Evolutionary conservation across 2,888 invertebrate genomes (phyloP), one percentile per base, ranked within the genome.

Genomic region (Hirtodrosophila duncani): DNA sequence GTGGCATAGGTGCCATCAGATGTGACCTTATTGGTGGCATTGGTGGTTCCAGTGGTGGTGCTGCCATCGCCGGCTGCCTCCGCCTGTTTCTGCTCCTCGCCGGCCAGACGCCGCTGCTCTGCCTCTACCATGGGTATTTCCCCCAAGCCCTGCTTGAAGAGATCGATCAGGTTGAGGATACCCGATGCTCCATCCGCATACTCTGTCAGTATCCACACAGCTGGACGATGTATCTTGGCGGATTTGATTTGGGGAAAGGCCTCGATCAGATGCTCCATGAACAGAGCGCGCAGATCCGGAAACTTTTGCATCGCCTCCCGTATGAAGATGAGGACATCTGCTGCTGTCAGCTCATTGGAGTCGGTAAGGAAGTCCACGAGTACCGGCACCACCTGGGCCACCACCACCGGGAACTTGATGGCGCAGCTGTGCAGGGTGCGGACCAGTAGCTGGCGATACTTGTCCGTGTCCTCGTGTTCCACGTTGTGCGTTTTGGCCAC

Each of bases 1-100:
- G 98, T 94, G 16, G 99, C 99, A 87, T 99, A 99, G 0, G 99
- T 98, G 11, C 99, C 99, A 89, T 99, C 99, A 21, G 99, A 98
- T 31, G 99, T 99, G 27, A 99, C 98, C 52, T 87, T 87, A 37
- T 83, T 86, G 53, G 64, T 84, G 21, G 83, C 64, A 16, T 63
- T 56, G 6, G 48, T 41, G 3, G 63, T 39, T 8, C 44, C 39
- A 3, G 44, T 85, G 2, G 14, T 33, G 9, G 27, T 42, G 20
- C 13, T 23, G 20, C 23, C 20, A 8, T 9, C 24, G 6, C 38
- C 52, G 86, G 88, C 20, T 14, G 51, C 14, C 26, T 16, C 10
- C 43, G 68, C 64, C 39, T 71, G 57, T 17, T 69, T 63, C 14
- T 81, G 83, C 39, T 91, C 91, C 11, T 90, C 93, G 3, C 94